phyloP scores from a whole-genome alignment of 2,113 vertebrate genomes.

The Andinoacara biseriatus region DNA sequence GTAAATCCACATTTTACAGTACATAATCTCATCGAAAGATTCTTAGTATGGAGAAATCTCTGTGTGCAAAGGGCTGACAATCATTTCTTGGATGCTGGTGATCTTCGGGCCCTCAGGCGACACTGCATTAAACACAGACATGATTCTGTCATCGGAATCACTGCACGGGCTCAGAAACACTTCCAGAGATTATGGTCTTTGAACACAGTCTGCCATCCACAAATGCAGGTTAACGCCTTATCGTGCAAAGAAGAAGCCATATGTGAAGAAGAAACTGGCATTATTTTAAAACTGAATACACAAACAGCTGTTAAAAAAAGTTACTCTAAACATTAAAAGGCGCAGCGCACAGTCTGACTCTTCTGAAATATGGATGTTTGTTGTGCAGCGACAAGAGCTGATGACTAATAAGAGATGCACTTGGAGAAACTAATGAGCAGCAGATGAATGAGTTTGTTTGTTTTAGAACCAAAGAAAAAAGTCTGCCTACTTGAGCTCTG shows the following conservation, averaged over 20 bases:
- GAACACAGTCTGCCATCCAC: too few relatives aligned
- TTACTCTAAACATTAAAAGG: not conserved
- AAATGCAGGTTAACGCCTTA: not conserved
- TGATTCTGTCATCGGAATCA: not conserved
- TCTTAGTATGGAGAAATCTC: not conserved
- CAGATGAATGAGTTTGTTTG: not conserved
- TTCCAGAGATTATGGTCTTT: not conserved
- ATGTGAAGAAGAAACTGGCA: not conserved
- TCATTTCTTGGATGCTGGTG: not conserved
- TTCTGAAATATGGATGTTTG: slow-evolving; percentile 5
- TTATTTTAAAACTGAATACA: not conserved
- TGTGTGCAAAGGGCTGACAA: not conserved
- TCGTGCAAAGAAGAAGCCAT: not conserved
- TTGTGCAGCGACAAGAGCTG: not conserved
- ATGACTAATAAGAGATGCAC: not conserved
- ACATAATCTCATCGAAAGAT: not conserved
- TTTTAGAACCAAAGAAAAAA: not conserved
- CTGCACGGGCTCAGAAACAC: not conserved
- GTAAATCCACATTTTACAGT: not conserved
- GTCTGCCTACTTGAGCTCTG: not conserved
- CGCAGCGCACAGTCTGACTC: not conserved
- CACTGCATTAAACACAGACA: not conserved
- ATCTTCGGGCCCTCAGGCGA: not conserved
- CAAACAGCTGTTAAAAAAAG: not conserved
- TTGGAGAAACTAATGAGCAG: not conserved